Percentiles rank a stretch among this genome's conserved stretches.
Evolutionary conservation across 2,888 invertebrate genomes (phyloP).

Genomic region (Zele albiditarsus): DNA sequence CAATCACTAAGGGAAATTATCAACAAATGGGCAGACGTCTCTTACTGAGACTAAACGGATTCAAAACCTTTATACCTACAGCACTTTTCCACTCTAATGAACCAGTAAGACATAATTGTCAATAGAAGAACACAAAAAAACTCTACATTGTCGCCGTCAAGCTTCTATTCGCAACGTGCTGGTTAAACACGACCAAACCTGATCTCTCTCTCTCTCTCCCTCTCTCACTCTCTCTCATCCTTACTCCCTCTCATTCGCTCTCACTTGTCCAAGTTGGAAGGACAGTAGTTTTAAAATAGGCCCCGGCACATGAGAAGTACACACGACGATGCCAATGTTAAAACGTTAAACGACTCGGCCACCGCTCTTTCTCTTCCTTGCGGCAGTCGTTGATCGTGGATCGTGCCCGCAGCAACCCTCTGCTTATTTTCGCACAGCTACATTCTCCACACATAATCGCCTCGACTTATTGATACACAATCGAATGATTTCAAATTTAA

Average conservation of each 20-base stretch:
- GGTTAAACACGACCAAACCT: neutral
- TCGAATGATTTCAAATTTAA: no score
- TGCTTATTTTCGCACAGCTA: conserved; percentile 31
- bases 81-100: neutral
- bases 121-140: neutral
- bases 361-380: conserved; percentile 56
- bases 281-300: conserved; percentile 72
- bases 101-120: neutral
- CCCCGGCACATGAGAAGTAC: conserved; percentile 50
- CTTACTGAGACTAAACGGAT: neutral
- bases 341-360: conserved; percentile 55
- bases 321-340: conserved; percentile 59
- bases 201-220: neutral
- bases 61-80: neutral
- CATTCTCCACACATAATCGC: neutral
- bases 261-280: conserved; percentile 62
- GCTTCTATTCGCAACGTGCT: neutral
- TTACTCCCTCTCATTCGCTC: conserved; percentile 43
- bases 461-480: no score
- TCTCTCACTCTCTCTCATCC: conserved; percentile 7
- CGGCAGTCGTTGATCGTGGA: conserved; percentile 64
- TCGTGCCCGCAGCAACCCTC: conserved; percentile 57
- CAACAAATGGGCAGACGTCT: neutral
- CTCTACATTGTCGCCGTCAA: neutral
- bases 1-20: neutral